Evolutionary conservation across 2,797 vertebrate species (phyloP).

Genomic region (Melanitta fusca): DNA sequence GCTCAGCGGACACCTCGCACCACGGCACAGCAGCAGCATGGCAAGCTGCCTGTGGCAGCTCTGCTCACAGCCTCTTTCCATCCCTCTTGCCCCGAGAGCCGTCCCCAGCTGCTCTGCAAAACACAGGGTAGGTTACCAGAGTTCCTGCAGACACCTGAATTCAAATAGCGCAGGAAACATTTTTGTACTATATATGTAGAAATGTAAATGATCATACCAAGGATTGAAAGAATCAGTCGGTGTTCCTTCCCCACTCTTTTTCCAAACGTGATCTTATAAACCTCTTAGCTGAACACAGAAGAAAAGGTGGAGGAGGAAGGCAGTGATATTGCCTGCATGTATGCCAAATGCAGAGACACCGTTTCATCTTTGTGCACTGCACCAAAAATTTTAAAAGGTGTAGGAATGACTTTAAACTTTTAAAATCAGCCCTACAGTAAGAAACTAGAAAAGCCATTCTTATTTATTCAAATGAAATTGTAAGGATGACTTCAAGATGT

Average conservation of each 20-base stretch:
- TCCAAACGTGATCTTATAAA: background rate
- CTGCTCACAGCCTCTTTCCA: background rate
- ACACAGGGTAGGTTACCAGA: background rate
- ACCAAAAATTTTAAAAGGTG: background rate
- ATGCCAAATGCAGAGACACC: background rate
- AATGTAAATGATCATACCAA: background rate
- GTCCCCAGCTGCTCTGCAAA: background rate
- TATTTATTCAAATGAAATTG: background rate
- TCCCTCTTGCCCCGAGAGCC: fast-evolving
- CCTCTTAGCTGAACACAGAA: background rate
- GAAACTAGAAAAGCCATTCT: background rate
- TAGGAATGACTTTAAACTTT: background rate
- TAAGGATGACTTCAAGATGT: background rate
- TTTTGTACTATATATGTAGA: background rate
- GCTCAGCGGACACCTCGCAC: fast-evolving
- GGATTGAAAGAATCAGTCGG: background rate
- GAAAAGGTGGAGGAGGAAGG: background rate
- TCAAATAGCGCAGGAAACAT: background rate
- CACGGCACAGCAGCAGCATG: fast-evolving
- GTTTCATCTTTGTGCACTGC: fast-evolving
- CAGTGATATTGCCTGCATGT: fast-evolving
- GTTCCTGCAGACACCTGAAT: background rate
- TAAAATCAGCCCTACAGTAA: background rate
- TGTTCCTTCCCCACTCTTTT: background rate
- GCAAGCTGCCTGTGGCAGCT: background rate